These are phyloP conservation scores for Myathropa florea DNA, from an alignment of 2,888 invertebrate species.

Conservation along the genomic window DNA sequence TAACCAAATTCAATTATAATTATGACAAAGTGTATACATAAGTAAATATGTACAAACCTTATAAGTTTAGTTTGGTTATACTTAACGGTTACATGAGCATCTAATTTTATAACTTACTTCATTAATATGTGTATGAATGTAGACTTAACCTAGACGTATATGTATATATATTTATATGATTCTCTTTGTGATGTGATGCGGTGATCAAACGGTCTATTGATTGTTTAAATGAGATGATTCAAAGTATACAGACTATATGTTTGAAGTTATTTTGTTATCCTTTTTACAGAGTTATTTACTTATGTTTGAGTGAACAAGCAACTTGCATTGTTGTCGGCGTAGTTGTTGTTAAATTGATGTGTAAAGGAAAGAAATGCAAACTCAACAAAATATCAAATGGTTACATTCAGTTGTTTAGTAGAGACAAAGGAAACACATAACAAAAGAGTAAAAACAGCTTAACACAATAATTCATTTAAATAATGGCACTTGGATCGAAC, in stretches of 20 bases:
- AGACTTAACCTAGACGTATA: conserved; percentile 15
- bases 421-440: not conserved
- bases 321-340: conserved; percentile 10
- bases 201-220: conserved; percentile 10
- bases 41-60: conserved; percentile 56
- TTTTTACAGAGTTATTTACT: not conserved
- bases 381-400: not conserved
- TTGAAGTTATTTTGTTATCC: not conserved
- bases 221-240: conserved; percentile 30
- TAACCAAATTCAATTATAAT: conserved; percentile 43
- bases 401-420: not conserved
- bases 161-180: conserved; percentile 10
- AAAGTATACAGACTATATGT: conserved; percentile 17
- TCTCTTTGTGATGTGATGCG: conserved; percentile 11
- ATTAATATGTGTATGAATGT: conserved; percentile 24
- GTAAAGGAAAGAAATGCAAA: not conserved
- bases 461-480: conserved; percentile 27
- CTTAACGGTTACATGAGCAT: conserved; percentile 62
- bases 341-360: no score
- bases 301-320: not conserved
- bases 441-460: not conserved
- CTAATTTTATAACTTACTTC: conserved; percentile 36
- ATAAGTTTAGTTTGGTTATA: conserved; percentile 52
- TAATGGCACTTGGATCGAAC: conserved; percentile 62
- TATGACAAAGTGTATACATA: conserved; percentile 60